phyloP scores from a whole-genome alignment of 2,797 vertebrate genomes.

The Botia kubotai region DNA sequence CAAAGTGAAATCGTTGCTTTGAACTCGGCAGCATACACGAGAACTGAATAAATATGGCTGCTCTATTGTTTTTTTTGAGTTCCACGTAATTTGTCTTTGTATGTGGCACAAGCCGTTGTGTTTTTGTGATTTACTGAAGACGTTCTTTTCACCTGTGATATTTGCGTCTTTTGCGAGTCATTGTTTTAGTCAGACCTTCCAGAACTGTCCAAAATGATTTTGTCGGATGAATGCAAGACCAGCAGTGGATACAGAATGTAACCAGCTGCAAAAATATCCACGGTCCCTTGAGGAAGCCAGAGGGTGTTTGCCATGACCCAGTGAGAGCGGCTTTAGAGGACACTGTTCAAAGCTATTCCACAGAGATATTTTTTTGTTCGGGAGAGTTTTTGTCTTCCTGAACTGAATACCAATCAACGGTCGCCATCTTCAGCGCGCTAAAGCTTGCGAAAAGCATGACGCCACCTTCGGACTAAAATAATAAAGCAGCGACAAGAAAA shows the following conservation, averaged over 20 bases:
- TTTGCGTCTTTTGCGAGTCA: neutral
- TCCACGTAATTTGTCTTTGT: neutral
- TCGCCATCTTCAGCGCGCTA: conserved; percentile 64
- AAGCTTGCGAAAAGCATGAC: conserved; percentile 63
- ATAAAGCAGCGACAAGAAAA: conserved; percentile 60
- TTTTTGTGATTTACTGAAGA: neutral
- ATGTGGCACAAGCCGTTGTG: too few relatives aligned
- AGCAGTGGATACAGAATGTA: conserved; percentile 33
- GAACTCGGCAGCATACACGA: neutral
- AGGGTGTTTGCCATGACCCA: conserved; percentile 69
- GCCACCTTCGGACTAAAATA: conserved; percentile 30
- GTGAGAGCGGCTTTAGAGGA: conserved; percentile 70
- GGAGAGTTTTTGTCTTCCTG: conserved; percentile 59
- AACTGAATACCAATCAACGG: conserved; percentile 78
- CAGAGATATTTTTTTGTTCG: conserved; percentile 74
- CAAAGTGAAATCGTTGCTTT: neutral
- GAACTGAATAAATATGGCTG: conserved; percentile 5
- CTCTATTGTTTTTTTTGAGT: neutral
- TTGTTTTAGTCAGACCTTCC: conserved; percentile 8
- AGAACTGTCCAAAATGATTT: conserved; percentile 27
- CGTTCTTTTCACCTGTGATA: neutral
- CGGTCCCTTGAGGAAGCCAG: conserved; percentile 61
- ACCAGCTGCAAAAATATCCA: conserved; percentile 47
- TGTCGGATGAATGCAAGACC: conserved; percentile 16
- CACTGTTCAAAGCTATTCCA: conserved; percentile 77